These are phyloP conservation scores for Tachuris rubrigastra DNA, from an alignment of 2,113 vertebrate species.

Conservation along the genomic window DNA sequence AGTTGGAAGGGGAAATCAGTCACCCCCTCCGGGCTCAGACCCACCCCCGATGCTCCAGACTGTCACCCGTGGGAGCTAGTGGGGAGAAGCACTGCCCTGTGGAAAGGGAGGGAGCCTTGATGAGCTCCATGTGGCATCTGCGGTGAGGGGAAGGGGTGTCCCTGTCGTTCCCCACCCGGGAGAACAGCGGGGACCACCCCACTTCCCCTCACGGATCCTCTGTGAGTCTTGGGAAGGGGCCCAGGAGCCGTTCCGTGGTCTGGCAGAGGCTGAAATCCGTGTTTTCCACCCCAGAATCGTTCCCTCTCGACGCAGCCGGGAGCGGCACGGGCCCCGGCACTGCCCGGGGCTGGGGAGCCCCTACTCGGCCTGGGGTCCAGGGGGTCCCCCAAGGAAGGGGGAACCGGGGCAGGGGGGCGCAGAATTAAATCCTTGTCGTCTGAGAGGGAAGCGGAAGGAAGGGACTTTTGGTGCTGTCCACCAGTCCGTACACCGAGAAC, in stretches of 20 bases:
- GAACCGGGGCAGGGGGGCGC: accelerated
- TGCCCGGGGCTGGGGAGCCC: too few species aligned
- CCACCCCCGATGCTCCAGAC: too few species aligned
- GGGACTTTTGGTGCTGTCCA: neutral
- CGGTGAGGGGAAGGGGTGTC: neutral
- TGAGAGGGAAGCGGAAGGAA: neutral
- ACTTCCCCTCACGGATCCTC: neutral
- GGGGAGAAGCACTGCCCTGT: neutral
- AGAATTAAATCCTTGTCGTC: neutral
- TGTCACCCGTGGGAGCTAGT: neutral
- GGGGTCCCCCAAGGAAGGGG: accelerated
- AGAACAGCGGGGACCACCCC: too few species aligned
- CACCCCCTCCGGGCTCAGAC: accelerated
- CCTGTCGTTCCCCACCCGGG: neutral
- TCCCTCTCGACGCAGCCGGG: neutral
- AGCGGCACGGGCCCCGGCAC: accelerated
- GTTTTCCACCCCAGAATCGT: neutral
- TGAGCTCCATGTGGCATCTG: too few species aligned
- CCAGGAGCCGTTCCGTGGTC: neutral
- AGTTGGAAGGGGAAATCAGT: accelerated
- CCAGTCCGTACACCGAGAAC: neutral
- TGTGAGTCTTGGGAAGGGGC: too few species aligned
- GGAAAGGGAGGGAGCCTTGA: neutral
- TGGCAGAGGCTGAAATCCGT: neutral
- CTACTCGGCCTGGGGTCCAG: neutral